Percentiles rank a stretch among this genome's conserved stretches.
phyloP scores from a whole-genome alignment of 1,140 invertebrate genomes.

The Stegodyphus mimosarum region DNA sequence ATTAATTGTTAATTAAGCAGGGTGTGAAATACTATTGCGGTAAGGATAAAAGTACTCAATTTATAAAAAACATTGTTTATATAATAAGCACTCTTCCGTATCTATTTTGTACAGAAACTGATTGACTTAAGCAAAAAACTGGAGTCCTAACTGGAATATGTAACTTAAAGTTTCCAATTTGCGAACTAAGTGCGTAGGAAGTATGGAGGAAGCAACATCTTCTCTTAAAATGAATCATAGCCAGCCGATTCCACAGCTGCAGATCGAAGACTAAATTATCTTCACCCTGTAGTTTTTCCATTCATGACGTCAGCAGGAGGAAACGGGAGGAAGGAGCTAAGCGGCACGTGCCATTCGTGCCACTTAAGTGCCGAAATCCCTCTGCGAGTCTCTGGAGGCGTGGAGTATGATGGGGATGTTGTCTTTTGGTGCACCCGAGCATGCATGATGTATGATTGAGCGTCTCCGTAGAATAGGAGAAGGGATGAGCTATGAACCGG shows the following conservation, averaged over 20 bases:
- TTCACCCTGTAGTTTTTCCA: background rate
- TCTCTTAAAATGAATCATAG: background rate
- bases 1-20: too few species aligned
- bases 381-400: background rate
- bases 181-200: too few species aligned
- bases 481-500: background rate
- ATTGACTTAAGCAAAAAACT: too few species aligned
- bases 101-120: too few species aligned
- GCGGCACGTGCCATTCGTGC: slow-evolving; percentile 14
- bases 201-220: too few species aligned
- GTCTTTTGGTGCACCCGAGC: background rate
- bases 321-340: background rate
- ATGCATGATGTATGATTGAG: slow-evolving; percentile 13
- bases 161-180: too few species aligned
- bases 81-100: too few species aligned
- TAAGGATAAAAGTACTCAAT: too few species aligned
- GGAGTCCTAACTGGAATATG: too few species aligned
- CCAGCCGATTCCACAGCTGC: slow-evolving; percentile 3
- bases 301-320: background rate
- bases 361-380: slow-evolving; percentile 5
- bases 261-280: background rate
- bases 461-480: background rate
- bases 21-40: too few species aligned
- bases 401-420: background rate
- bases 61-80: too few species aligned